Evolutionary conservation across 2,797 vertebrate species (phyloP).

Genomic region (Merluccius polli): DNA sequence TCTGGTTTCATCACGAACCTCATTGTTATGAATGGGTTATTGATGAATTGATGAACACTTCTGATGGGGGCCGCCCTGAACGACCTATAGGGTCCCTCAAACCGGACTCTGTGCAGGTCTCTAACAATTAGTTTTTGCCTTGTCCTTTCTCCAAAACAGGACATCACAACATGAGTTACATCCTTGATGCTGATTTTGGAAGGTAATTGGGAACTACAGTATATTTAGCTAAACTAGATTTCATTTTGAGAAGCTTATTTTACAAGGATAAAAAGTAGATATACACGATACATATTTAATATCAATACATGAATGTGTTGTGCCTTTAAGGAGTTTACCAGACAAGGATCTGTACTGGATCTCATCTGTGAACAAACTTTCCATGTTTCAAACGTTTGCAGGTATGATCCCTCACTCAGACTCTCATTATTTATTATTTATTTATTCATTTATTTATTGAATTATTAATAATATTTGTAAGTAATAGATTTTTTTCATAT

Average conservation of each 20-base stretch:
- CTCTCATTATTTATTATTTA: not conserved
- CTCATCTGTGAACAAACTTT: slow-evolving; percentile 68
- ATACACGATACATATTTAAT: not conserved
- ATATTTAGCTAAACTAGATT: too few relatives aligned
- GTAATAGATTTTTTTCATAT: not conserved
- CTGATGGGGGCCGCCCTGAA: too few relatives aligned
- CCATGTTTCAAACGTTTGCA: slow-evolving; percentile 85
- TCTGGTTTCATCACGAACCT: not conserved
- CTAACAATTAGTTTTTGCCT: not conserved
- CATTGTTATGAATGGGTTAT: not conserved
- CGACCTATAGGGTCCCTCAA: not conserved
- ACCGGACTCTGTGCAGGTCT: not conserved
- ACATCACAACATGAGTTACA: slow-evolving; percentile 83
- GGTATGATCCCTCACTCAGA: slow-evolving; percentile 58
- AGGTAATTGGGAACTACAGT: slow-evolving; percentile 64
- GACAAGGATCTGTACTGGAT: slow-evolving; percentile 54
- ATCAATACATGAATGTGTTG: not conserved
- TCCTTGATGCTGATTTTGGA: slow-evolving; percentile 76
- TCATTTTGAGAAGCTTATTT: not conserved
- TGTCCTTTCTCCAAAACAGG: slow-evolving; percentile 62
- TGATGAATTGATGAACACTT: not conserved
- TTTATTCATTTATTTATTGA: not conserved
- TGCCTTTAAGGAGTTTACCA: slow-evolving; percentile 71
- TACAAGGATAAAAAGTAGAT: not conserved
- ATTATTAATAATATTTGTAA: not conserved